Evolutionary conservation across 2,888 invertebrate genomes (phyloP).

Genomic region (Ophioninae sp.): DNA sequence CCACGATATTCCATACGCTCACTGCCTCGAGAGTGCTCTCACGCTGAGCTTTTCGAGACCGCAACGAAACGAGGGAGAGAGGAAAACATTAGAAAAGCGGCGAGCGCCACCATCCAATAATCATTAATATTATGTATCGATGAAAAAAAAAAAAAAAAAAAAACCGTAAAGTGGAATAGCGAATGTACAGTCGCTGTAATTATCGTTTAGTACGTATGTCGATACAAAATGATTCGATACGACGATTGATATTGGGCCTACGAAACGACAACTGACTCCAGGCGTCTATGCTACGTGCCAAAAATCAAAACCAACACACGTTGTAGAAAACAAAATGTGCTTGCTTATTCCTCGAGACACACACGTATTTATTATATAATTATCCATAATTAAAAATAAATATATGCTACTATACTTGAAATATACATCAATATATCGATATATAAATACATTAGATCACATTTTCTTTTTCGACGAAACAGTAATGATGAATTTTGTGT

Average conservation of each 20-base stretch:
- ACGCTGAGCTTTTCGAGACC: slow-evolving; percentile 41
- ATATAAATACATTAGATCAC: slow-evolving; percentile 28
- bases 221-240: neutral
- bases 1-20: slow-evolving; percentile 52
- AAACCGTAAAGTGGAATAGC: neutral
- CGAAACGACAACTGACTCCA: slow-evolving; percentile 19
- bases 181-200: slow-evolving; percentile 1
- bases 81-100: neutral
- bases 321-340: slow-evolving; percentile 41
- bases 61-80: slow-evolving; percentile 19
- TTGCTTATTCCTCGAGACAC: slow-evolving; percentile 46
- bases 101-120: neutral
- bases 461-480: slow-evolving; percentile 12
- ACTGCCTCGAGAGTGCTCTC: slow-evolving; percentile 49
- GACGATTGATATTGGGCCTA: slow-evolving; percentile 7
- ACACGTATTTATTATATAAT: slow-evolving; percentile 42
- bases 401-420: slow-evolving; percentile 20
- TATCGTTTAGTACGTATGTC: neutral
- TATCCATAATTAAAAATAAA: slow-evolving; percentile 31
- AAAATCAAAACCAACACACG: slow-evolving; percentile 21
- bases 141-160: neutral
- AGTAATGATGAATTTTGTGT: slow-evolving; percentile 11
- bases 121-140: neutral
- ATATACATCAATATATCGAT: slow-evolving; percentile 11
- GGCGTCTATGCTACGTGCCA: slow-evolving; percentile 6